These are phyloP conservation scores for Trissolcus japonicus DNA, from an alignment of 2,888 invertebrate species.

Conservation along the genomic window DNA sequence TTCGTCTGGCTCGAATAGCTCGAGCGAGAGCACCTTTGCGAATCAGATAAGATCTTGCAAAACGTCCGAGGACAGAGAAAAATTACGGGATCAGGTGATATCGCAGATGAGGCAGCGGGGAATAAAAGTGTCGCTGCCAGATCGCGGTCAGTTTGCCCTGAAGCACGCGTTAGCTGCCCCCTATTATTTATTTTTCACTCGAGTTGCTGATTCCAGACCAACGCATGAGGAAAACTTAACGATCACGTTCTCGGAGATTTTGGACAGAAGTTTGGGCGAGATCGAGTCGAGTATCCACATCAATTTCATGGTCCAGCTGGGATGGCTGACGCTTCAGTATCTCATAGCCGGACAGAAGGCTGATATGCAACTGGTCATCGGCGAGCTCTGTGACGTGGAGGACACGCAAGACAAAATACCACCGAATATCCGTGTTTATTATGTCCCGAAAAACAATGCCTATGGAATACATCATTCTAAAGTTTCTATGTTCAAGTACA, in stretches of 20 bases:
- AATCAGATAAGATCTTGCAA: conserved; percentile 14
- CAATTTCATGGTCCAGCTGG: conserved; percentile 94
- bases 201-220: conserved; percentile 80
- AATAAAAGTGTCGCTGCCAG: conserved; percentile 78
- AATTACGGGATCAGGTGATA: conserved; percentile 61
- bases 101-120: conserved; percentile 71
- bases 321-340: conserved; percentile 93
- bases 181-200: conserved; percentile 86
- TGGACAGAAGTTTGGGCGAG: conserved; percentile 86
- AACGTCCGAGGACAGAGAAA: conserved; percentile 33
- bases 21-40: conserved; percentile 16
- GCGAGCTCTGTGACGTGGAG: conserved; percentile 57
- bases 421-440: conserved; percentile 63
- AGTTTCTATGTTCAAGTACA: conserved; percentile 91
- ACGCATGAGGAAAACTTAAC: conserved; percentile 83
- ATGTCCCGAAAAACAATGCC: conserved; percentile 62
- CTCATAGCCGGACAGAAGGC: conserved; percentile 85
- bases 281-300: conserved; percentile 88
- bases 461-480: conserved; percentile 78
- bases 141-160: conserved; percentile 81
- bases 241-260: conserved; percentile 86
- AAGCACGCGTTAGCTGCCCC: conserved; percentile 84
- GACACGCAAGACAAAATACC: conserved; percentile 61
- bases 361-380: conserved; percentile 67
- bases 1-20: conserved; percentile 4